Percentiles rank a stretch among this genome's conserved stretches.
phyloP scores from a whole-genome alignment of 1,140 invertebrate species.

The Copidosoma floridanum region DNA sequence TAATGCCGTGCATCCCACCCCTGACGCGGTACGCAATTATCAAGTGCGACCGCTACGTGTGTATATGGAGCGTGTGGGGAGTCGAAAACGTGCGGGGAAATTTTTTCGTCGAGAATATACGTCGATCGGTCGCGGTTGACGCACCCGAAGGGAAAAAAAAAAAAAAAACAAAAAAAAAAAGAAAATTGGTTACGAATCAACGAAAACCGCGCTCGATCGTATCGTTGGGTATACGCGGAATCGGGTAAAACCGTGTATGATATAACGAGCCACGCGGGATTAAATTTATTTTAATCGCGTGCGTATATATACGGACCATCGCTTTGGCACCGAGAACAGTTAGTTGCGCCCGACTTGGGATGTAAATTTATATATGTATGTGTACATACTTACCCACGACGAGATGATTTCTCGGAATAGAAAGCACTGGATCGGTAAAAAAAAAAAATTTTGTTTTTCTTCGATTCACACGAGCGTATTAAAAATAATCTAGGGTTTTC shows the following conservation, averaged over 20 bases:
- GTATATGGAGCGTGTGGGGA: too few species aligned
- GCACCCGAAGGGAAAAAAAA: too few species aligned
- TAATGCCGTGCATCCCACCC: too few species aligned
- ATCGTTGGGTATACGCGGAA: neutral
- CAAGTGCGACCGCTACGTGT: too few species aligned
- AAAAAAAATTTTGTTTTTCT: neutral
- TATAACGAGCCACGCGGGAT: neutral
- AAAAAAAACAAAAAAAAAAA: too few species aligned
- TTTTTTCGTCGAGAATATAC: too few species aligned
- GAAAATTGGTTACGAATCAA: too few species aligned
- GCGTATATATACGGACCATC: neutral
- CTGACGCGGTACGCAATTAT: too few species aligned
- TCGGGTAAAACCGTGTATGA: too few species aligned
- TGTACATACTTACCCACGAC: neutral
- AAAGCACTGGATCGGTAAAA: neutral
- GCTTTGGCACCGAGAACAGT: conserved; percentile 2
- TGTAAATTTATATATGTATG: neutral
- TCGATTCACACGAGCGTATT: neutral
- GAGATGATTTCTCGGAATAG: neutral
- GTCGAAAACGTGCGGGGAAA: too few species aligned
- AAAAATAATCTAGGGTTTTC: too few species aligned
- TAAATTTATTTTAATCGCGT: conserved; percentile 14
- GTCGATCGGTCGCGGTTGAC: too few species aligned
- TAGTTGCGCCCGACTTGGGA: neutral
- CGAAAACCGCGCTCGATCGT: conserved; percentile 15